Evolutionary conservation across 2,113 vertebrate species (phyloP).

Genomic region (Oceanites oceanicus): DNA sequence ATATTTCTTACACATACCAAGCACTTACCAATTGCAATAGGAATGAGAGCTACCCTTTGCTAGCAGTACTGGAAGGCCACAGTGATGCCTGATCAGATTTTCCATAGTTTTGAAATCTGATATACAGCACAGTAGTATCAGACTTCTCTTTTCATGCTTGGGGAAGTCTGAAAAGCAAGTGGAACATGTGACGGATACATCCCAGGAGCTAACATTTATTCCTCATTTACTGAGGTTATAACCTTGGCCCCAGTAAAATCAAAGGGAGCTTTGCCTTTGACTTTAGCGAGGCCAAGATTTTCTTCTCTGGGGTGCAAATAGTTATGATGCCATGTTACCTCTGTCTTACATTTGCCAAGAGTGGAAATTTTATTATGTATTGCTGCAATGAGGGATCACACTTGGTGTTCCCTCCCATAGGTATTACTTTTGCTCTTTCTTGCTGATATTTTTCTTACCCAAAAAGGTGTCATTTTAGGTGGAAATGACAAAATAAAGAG

Average conservation of each 20-base stretch:
- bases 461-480: neutral
- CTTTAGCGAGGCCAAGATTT: neutral
- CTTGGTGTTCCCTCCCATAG: neutral
- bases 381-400: neutral
- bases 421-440: neutral
- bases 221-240: neutral
- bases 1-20: neutral
- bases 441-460: neutral
- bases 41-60: neutral
- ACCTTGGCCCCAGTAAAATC: neutral
- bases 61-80: neutral
- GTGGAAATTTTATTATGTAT: neutral
- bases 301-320: neutral
- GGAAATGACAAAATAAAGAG: neutral
- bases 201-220: neutral
- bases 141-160: neutral
- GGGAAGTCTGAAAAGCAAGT: neutral
- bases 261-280: neutral
- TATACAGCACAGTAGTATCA: neutral
- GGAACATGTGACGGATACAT: neutral
- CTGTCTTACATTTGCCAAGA: neutral
- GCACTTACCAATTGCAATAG: neutral
- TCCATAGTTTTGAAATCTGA: neutral
- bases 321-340: neutral
- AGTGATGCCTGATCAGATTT: neutral